Evolutionary conservation across 2,113 vertebrate species (phyloP).

Genomic region (Seriola dumerili): DNA sequence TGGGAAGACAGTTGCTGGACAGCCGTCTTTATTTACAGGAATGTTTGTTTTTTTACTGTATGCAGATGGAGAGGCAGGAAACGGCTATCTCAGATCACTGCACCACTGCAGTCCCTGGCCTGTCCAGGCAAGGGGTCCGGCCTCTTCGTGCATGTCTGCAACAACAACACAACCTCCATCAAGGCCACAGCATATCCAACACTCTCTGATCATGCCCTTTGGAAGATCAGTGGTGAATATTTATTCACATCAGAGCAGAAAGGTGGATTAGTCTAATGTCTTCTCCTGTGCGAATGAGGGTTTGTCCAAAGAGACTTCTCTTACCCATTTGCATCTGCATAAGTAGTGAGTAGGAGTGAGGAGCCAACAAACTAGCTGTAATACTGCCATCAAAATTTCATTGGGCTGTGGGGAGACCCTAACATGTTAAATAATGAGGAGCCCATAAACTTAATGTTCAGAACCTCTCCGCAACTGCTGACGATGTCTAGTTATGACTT

Average conservation of each 20-base stretch:
- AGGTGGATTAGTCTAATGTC: constrained; percentile 42
- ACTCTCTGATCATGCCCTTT: constrained; percentile 31
- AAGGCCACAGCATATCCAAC: constrained; percentile 36
- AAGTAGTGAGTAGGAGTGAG: constrained; percentile 63
- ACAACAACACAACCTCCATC: constrained; percentile 32
- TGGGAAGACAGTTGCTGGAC: constrained; percentile 90
- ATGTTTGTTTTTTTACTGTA: constrained; percentile 91
- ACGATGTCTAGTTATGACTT: constrained; percentile 69
- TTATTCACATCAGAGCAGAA: constrained; percentile 49
- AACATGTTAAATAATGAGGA: constrained; percentile 81
- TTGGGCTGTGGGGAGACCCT: constrained; percentile 75
- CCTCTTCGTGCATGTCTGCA: constrained; percentile 38
- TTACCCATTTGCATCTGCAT: constrained; percentile 61
- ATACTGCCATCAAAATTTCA: constrained; percentile 76
- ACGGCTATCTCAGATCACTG: constrained; percentile 54
- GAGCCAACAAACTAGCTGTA: constrained; percentile 68
- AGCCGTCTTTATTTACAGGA: constrained; percentile 94
- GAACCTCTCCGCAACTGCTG: constrained; percentile 72
- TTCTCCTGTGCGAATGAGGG: constrained; percentile 43
- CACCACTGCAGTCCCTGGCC: constrained; percentile 66
- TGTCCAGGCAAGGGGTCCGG: constrained; percentile 22
- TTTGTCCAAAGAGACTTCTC: constrained; percentile 45
- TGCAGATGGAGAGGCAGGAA: constrained; percentile 82
- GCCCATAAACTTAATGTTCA: constrained; percentile 76
- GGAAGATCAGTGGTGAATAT: constrained; percentile 22